Conservation (phyloP, 2,113 vertebrate species). For the Montifringilla adamsi region DNA sequence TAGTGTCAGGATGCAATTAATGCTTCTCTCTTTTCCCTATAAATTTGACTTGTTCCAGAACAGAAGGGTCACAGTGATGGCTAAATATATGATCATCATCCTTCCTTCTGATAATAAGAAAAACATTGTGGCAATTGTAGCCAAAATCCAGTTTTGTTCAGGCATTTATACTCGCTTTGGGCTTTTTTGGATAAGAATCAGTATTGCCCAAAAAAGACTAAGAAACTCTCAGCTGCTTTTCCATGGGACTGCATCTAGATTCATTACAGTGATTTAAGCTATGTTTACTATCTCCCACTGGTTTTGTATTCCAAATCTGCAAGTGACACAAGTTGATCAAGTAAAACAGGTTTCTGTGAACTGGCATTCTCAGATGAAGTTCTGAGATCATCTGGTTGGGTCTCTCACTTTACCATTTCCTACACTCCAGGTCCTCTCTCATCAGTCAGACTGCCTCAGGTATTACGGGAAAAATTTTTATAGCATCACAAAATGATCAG, state of each 20-base stretch:
- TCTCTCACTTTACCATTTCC: not conserved
- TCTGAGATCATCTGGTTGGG: not conserved
- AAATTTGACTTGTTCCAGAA: not conserved
- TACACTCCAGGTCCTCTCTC: not conserved
- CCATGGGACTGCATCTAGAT: not conserved
- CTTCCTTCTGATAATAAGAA: not conserved
- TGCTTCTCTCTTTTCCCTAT: not conserved
- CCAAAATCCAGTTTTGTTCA: not conserved
- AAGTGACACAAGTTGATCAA: not conserved
- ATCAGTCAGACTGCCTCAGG: not conserved
- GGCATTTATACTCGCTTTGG: rapidly evolving
- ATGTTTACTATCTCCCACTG: not conserved
- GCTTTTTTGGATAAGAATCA: not conserved
- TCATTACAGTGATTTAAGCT: not conserved
- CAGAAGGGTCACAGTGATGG: not conserved
- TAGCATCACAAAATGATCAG: not conserved
- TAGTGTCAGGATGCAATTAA: not conserved
- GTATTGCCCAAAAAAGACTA: not conserved
- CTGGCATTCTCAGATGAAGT: not conserved
- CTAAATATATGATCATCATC: not conserved
- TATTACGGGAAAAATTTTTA: not conserved
- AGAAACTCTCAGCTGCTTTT: not conserved
- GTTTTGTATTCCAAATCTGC: not conserved
- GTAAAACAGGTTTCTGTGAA: not conserved
- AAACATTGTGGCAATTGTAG: not conserved